Conservation (phyloP, 2,113 vertebrate species). For the Salvelinus namaycush region DNA sequence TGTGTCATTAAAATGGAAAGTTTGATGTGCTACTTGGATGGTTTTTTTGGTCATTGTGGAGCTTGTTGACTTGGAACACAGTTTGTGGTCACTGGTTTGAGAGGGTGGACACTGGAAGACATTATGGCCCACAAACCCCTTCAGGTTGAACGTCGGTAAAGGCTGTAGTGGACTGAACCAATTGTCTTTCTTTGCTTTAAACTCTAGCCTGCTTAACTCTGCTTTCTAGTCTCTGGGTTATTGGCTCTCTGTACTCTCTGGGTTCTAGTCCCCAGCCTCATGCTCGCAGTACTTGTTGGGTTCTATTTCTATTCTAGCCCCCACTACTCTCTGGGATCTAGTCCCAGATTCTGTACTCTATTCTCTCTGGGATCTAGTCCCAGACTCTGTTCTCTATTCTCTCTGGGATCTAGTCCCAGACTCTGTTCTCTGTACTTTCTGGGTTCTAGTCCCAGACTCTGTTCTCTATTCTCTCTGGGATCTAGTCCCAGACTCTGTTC, state of each 20-base stretch:
- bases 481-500: not conserved
- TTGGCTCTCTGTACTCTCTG: not conserved
- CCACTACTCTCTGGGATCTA: not conserved
- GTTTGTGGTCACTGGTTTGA: too few relatives aligned
- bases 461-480: not conserved
- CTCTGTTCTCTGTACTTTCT: not conserved
- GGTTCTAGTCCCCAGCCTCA: not conserved
- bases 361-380: not conserved
- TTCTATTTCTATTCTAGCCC: not conserved
- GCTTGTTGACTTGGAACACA: not conserved
- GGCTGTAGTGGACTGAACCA: too few relatives aligned
- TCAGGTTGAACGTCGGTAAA: too few relatives aligned
- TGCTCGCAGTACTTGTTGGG: too few relatives aligned
- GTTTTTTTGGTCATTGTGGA: conserved; percentile 68
- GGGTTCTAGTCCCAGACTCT: not conserved
- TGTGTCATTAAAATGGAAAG: conserved; percentile 58
- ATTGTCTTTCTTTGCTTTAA: too few relatives aligned
- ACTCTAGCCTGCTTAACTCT: too few relatives aligned
- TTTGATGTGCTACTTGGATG: conserved; percentile 66
- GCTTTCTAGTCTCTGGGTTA: too few relatives aligned
- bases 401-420: not conserved
- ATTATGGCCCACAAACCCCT: too few relatives aligned
- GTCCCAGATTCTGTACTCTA: not conserved
- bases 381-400: not conserved
- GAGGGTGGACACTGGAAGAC: too few relatives aligned